These are phyloP conservation scores for Neodon shergylaensis DNA, from an alignment of 2,113 vertebrate species.

Conservation along the genomic window DNA sequence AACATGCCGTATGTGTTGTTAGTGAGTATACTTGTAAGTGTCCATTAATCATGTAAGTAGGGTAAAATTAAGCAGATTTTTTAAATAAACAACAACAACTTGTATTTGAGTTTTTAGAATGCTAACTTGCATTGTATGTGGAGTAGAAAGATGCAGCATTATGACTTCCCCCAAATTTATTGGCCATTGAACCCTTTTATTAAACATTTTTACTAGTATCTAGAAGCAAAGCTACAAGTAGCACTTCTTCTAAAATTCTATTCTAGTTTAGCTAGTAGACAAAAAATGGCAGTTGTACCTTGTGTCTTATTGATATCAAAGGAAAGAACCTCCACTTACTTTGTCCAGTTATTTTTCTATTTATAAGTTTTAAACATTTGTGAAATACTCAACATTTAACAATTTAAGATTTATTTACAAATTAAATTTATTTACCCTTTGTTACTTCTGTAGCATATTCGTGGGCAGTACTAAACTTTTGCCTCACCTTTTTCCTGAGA, in stretches of 20 bases:
- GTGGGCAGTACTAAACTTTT: neutral
- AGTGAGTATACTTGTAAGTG: neutral
- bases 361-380: constrained; percentile 40
- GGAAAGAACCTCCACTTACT: neutral
- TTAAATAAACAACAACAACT: neutral
- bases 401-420: too few relatives aligned
- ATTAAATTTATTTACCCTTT: constrained; percentile 9
- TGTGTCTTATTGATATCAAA: neutral
- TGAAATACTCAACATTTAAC: constrained; percentile 30
- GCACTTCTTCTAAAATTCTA: neutral
- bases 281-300: neutral
- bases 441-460: neutral
- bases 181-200: neutral
- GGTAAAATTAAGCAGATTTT: neutral
- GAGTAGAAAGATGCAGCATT: neutral
- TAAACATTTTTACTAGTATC: neutral
- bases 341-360: constrained; percentile 19
- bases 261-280: neutral
- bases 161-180: constrained; percentile 1
- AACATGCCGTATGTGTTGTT: neutral
- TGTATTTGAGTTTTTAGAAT: neutral
- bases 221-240: neutral
- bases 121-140: neutral
- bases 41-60: neutral
- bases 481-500: neutral